phyloP scores from a whole-genome alignment of 2,797 vertebrate genomes.

The Poeciliopsis infans region DNA sequence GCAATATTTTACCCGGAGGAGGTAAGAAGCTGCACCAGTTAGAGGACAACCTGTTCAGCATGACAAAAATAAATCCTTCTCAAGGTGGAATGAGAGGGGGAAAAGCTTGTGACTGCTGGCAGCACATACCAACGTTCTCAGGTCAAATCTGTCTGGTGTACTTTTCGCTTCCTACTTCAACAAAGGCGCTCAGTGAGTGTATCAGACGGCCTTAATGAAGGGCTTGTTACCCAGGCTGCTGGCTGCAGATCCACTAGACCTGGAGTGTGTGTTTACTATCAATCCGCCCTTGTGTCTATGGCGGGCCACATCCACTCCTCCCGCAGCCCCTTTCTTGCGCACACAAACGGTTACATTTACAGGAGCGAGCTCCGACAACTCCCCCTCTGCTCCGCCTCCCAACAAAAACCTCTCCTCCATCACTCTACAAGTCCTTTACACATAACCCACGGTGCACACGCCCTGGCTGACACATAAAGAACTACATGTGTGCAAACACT shows the following conservation, averaged over 20 bases:
- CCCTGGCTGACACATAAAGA: neutral
- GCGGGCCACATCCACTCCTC: conserved; percentile 57
- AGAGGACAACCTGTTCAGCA: conserved; percentile 62
- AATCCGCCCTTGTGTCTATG: conserved; percentile 76
- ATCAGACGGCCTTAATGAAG: conserved; percentile 78
- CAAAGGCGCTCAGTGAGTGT: conserved; percentile 76
- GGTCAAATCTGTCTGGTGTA: conserved; percentile 75
- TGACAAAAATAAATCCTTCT: conserved; percentile 62
- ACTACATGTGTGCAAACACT: conserved; percentile 6
- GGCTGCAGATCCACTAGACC: conserved; percentile 69
- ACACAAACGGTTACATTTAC: conserved; percentile 77
- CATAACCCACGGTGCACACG: conserved; percentile 39
- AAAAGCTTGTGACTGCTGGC: conserved; percentile 45
- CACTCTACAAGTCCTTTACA: conserved; percentile 57
- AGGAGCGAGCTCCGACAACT: conserved; percentile 37
- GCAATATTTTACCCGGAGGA: conserved; percentile 32
- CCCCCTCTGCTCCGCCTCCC: conserved; percentile 23
- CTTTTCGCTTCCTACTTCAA: conserved; percentile 75
- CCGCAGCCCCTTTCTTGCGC: conserved; percentile 32
- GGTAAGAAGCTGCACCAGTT: conserved; percentile 41
- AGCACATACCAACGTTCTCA: conserved; percentile 61
- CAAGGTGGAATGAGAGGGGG: conserved; percentile 17
- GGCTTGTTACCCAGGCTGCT: conserved; percentile 69
- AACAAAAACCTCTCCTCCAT: conserved; percentile 55
- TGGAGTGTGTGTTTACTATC: conserved; percentile 75